Percentiles rank a stretch among this genome's conserved stretches.
Conservation (phyloP, 1,140 invertebrate species). For the Meteorus sp. region DNA sequence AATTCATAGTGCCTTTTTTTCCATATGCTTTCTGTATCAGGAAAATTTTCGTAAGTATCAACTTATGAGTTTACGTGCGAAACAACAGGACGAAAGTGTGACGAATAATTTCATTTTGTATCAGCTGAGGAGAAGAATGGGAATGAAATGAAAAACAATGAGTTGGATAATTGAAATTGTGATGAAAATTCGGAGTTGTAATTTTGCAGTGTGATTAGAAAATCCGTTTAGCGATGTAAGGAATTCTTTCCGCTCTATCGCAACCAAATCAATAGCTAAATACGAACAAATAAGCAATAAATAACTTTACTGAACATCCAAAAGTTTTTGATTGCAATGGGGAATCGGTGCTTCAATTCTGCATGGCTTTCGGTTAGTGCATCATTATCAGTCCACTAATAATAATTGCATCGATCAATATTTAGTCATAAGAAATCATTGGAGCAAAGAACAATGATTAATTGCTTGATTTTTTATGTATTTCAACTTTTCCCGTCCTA, state of each 20-base stretch:
- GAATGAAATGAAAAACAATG: background rate
- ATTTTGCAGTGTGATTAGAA: background rate
- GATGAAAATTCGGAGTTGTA: background rate
- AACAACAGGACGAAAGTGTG: too few species aligned
- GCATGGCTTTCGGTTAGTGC: conserved; percentile 50
- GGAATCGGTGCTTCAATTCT: conserved; percentile 43
- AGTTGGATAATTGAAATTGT: background rate
- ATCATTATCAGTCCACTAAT: too few species aligned
- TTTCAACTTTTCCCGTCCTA: too few species aligned
- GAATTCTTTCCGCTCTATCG: conserved; percentile 6
- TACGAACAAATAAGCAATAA: conserved; percentile 24
- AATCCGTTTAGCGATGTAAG: conserved; percentile 9
- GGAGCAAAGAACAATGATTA: conserved; percentile 4
- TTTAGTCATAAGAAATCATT: background rate
- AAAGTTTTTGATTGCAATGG: conserved; percentile 37
- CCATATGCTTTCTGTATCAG: too few species aligned
- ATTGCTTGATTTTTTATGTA: too few species aligned
- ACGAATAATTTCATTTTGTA: too few species aligned
- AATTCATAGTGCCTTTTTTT: too few species aligned
- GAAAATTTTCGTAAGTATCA: too few species aligned
- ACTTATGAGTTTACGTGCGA: too few species aligned
- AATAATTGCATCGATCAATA: background rate
- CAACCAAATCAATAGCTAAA: conserved; percentile 16
- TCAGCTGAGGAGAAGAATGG: background rate
- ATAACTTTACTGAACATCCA: conserved; percentile 29